Percentiles rank a stretch among this genome's conserved stretches.
These are phyloP conservation scores for Morus bassanus DNA, from an alignment of 2,797 vertebrate species.

Conservation along the genomic window DNA sequence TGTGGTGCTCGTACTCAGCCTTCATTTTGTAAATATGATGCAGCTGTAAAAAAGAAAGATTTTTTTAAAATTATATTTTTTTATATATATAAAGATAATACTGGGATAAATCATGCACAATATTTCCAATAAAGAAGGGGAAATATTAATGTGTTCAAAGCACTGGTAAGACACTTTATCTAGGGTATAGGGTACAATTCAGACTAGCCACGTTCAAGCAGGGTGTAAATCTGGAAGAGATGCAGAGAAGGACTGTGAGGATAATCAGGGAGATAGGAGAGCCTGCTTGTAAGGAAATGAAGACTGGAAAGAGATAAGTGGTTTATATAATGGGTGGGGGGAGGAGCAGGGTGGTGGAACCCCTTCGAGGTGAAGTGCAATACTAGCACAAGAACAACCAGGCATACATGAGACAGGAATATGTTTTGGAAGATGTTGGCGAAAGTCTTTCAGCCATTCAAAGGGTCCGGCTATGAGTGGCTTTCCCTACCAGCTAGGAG, in stretches of 20 bases:
- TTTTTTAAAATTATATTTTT: too few species aligned
- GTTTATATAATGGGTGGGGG: not conserved
- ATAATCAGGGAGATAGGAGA: not conserved
- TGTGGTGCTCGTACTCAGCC: not conserved
- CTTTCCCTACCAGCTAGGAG: not conserved
- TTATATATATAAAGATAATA: not conserved
- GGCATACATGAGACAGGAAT: not conserved
- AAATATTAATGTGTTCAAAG: not conserved
- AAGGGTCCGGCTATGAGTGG: not conserved
- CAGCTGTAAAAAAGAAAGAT: not conserved
- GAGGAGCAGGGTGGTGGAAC: not conserved
- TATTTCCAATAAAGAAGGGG: not conserved
- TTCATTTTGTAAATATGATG: not conserved
- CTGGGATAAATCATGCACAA: not conserved
- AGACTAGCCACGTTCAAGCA: not conserved
- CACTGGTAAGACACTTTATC: not conserved
- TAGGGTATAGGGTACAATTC: not conserved
- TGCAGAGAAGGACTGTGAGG: not conserved
- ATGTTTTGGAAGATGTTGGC: not conserved
- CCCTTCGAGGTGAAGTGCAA: not conserved
- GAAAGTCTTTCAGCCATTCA: not conserved
- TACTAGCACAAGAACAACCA: not conserved
- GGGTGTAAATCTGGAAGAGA: not conserved
- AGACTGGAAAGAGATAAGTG: not conserved
- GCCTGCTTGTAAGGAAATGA: not conserved